phyloP scores from a whole-genome alignment of 2,797 vertebrate genomes.

The Hirundo rustica region DNA sequence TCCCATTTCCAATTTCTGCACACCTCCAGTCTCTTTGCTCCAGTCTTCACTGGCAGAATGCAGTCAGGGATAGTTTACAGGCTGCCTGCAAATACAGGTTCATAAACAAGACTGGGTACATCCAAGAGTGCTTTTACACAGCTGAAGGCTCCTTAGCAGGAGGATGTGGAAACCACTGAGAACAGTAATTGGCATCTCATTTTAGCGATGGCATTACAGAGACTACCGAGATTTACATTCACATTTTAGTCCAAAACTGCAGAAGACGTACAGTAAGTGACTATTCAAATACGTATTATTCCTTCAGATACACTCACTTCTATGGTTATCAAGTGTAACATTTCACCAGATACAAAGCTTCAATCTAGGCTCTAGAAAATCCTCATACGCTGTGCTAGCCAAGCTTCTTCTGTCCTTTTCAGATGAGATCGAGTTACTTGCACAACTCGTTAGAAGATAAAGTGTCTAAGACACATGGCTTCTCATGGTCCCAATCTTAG shows the following conservation, averaged over 20 bases:
- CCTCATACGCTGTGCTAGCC: constrained; percentile 64
- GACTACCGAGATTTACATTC: constrained; percentile 60
- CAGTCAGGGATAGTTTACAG: background rate
- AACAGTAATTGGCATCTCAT: constrained; percentile 51
- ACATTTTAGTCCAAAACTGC: constrained; percentile 75
- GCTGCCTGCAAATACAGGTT: constrained; percentile 44
- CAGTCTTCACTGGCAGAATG: constrained; percentile 29
- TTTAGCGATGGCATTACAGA: constrained; percentile 36
- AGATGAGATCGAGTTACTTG: constrained; percentile 63
- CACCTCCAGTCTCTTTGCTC: constrained; percentile 4
- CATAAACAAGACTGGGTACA: constrained; percentile 35
- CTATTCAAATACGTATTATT: constrained; percentile 67
- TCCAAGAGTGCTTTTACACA: constrained; percentile 38
- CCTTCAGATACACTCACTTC: constrained; percentile 69
- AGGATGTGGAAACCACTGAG: constrained; percentile 50
- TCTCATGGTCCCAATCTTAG: constrained; percentile 67
- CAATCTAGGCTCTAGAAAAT: constrained; percentile 68
- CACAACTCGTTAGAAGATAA: constrained; percentile 69
- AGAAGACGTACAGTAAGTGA: constrained; percentile 67
- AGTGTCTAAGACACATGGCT: constrained; percentile 68
- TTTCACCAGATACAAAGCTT: constrained; percentile 78
- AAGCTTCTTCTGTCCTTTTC: constrained; percentile 67
- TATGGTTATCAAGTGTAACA: constrained; percentile 75
- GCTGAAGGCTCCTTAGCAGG: constrained; percentile 56
- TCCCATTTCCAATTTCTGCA: background rate